Conservation (phyloP, 2,888 invertebrate species). For the Hedya salicella region DNA sequence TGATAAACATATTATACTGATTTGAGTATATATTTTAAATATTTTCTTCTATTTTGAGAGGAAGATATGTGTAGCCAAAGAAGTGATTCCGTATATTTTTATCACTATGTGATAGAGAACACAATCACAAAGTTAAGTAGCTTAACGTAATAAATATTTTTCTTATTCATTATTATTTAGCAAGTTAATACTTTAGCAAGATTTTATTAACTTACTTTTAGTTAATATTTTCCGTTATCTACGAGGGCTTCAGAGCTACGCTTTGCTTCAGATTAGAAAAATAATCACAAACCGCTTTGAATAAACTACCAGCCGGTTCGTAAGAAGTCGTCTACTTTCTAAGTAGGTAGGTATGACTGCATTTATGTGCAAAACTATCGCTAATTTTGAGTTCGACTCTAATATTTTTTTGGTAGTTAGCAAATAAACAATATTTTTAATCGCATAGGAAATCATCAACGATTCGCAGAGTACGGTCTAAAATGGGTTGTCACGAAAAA, state of each 20-base stretch:
- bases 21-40: slow-evolving; percentile 50
- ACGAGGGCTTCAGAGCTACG: slow-evolving; percentile 35
- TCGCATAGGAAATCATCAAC: neutral
- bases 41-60: slow-evolving; percentile 63
- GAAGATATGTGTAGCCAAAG: slow-evolving; percentile 75
- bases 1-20: slow-evolving; percentile 41
- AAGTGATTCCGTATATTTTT: slow-evolving; percentile 52
- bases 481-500: neutral
- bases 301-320: slow-evolving; percentile 6
- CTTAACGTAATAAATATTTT: slow-evolving; percentile 45
- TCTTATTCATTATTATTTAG: slow-evolving; percentile 53
- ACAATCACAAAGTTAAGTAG: slow-evolving; percentile 41
- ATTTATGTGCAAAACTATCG: slow-evolving; percentile 24
- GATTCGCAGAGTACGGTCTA: neutral
- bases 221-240: slow-evolving; percentile 57
- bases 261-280: slow-evolving; percentile 36
- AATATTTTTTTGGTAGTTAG: slow-evolving; percentile 35
- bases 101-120: slow-evolving; percentile 43
- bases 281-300: slow-evolving; percentile 29
- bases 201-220: slow-evolving; percentile 71
- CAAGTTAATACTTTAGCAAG: slow-evolving; percentile 61
- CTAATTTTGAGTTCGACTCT: slow-evolving; percentile 40
- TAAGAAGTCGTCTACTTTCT: slow-evolving; percentile 16
- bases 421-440: slow-evolving; percentile 18
- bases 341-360: slow-evolving; percentile 27